These are phyloP conservation scores for Pseudomyrmex flavicornis DNA, from an alignment of 1,140 invertebrate genomes.

Conservation along the genomic window DNA sequence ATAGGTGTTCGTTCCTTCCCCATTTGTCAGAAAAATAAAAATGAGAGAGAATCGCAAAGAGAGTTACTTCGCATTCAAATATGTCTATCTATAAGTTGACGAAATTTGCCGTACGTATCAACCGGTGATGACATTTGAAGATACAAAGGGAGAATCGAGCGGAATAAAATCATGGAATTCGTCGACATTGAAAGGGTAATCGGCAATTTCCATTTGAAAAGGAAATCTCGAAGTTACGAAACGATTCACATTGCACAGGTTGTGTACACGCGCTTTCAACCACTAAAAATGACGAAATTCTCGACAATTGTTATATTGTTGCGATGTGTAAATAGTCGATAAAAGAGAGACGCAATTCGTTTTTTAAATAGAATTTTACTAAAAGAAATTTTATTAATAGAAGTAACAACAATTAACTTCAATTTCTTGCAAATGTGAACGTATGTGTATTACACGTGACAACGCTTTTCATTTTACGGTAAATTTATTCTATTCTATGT, in stretches of 20 bases:
- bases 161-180: constrained; percentile 39
- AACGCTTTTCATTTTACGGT: background rate
- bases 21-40: background rate
- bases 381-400: too few species aligned
- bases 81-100: constrained; percentile 10
- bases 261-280: background rate
- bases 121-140: constrained; percentile 24
- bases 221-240: constrained; percentile 51
- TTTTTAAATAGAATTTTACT: too few species aligned
- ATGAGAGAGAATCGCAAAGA: background rate
- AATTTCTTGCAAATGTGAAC: too few species aligned
- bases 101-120: constrained; percentile 17
- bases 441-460: too few species aligned
- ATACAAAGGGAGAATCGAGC: constrained; percentile 13
- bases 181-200: background rate
- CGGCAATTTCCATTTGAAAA: constrained; percentile 60
- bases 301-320: background rate
- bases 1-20: background rate
- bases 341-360: background rate
- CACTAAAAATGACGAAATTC: constrained; percentile 32
- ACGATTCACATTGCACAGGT: constrained; percentile 14
- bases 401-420: too few species aligned
- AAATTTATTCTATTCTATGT: background rate
- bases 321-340: background rate
- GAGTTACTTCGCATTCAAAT: constrained; percentile 22